These are phyloP conservation scores for Nasonia longicornis DNA, from an alignment of 1,140 invertebrate genomes.

Conservation along the genomic window DNA sequence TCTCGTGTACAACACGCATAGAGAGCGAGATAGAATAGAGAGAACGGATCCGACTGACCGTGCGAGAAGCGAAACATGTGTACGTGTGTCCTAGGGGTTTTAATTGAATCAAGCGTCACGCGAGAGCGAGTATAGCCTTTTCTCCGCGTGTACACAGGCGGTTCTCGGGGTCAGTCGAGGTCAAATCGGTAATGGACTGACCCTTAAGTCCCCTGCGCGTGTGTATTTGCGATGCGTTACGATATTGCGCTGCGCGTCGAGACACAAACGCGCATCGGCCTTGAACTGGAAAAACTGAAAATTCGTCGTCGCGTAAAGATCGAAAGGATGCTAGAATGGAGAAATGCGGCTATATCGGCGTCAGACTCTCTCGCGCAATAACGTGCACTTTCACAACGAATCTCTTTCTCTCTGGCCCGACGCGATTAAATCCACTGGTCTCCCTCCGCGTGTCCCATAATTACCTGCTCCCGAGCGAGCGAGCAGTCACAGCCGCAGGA, in stretches of 20 bases:
- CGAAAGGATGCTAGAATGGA: too few species aligned
- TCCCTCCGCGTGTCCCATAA: neutral
- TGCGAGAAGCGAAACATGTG: slow-evolving; percentile 26
- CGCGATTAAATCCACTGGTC: neutral
- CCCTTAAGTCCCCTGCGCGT: slow-evolving; percentile 54
- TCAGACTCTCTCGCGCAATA: neutral
- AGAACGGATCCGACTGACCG: slow-evolving; percentile 4
- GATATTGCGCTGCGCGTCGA: neutral
- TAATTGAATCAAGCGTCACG: slow-evolving; percentile 65
- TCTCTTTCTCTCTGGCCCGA: neutral
- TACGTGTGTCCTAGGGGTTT: slow-evolving; percentile 54
- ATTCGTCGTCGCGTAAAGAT: too few species aligned
- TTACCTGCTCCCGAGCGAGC: neutral
- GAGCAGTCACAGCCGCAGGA: neutral
- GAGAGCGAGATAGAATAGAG: neutral
- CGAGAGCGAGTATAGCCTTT: slow-evolving; percentile 52
- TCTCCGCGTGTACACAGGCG: slow-evolving; percentile 55
- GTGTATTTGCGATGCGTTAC: neutral
- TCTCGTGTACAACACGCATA: neutral
- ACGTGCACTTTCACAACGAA: neutral
- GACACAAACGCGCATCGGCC: neutral
- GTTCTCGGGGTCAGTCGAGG: slow-evolving; percentile 60
- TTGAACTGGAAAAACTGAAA: slow-evolving; percentile 1
- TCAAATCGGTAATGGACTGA: slow-evolving; percentile 63
- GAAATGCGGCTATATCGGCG: too few species aligned